Base-by-base conservation (phyloP, 2,888 invertebrate genomes). In the Hypsopygia costalis region DNA sequence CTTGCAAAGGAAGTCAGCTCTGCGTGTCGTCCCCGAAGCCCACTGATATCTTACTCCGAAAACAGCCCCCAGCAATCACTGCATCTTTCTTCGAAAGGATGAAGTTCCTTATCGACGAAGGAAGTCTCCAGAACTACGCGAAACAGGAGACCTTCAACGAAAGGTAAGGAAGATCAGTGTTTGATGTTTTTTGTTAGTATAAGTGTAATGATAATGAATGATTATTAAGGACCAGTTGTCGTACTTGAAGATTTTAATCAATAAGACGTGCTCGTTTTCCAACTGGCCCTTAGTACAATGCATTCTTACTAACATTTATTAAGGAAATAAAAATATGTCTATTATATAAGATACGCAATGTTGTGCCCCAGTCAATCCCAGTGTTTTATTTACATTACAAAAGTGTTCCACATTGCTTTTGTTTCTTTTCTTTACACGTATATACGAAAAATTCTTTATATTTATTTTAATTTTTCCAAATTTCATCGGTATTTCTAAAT, bases 11-110 rank as follows among this genome's bases (percentile, higher is more conserved):
- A 52, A 96, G 95, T 63, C 95, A 97, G 66, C 92, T 97, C 42
- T 99, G 99, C 85, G 95, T 97, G 5, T 95, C 97, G 0, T 95
- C 98, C 0, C 97, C 98, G 1, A 97, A 98, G 67, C 99, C 99
- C 5, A 96, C 97, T 46, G 98, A 99, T 77, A 97, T 99, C 51
- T 91, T 99, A 9, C 91, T 98, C 34, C 91, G 98, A 42, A 98
- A 98, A 81, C 98, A 98, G 72, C 97, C 98, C 0, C 98, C 98
- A 1, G 96, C 97, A 12, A 96, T 98, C 63, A 98, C 98, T 0
- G 98, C 98, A 0, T 98, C 98, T 1, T 99, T 99, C 91, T 98
- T 97, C 75, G 98, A 99, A 77, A 92, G 98, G 65, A 98, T 98
- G 96, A 97, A 97, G 74, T 99, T 99, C 90, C 91, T 99, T 52